Percentiles rank a stretch among this genome's conserved stretches.
These are phyloP conservation scores for Piezodorus guildinii DNA, from an alignment of 1,140 invertebrate species.

Conservation along the genomic window DNA sequence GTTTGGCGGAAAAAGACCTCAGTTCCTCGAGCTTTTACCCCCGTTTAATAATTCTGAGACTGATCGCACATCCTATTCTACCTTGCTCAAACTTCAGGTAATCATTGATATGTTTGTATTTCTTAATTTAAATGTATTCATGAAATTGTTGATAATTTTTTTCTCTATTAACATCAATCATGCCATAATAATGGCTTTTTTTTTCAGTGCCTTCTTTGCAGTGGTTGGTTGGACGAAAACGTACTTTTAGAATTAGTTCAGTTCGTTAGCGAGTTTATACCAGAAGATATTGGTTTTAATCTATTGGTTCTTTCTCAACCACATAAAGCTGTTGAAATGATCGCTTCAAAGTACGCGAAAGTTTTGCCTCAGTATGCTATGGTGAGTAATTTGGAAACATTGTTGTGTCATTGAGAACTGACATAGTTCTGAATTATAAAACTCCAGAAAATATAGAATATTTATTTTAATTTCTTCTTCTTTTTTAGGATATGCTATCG, in stretches of 20 bases:
- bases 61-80: slow-evolving; percentile 11
- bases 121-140: no score
- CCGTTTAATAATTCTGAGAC: slow-evolving; percentile 23
- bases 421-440: background rate
- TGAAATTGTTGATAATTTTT: background rate
- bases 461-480: background rate
- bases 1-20: slow-evolving; percentile 24
- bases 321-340: slow-evolving; percentile 28
- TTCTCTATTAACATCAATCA: no score
- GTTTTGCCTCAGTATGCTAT: slow-evolving; percentile 44
- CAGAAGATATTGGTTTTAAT: slow-evolving; percentile 26
- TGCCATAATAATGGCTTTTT: slow-evolving; percentile 4
- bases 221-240: slow-evolving; percentile 27
- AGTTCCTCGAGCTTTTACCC: slow-evolving; percentile 25
- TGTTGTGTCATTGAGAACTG: background rate
- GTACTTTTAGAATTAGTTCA: slow-evolving; percentile 28
- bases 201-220: slow-evolving; percentile 30
- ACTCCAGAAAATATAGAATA: no score
- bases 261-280: slow-evolving; percentile 29
- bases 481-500: slow-evolving; percentile 22
- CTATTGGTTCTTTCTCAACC: slow-evolving; percentile 29
- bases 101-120: background rate
- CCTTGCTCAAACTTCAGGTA: slow-evolving; percentile 29
- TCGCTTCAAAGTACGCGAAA: slow-evolving; percentile 43
- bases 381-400: slow-evolving; percentile 33